Base-by-base conservation (phyloP, 2,113 vertebrate species). In the Lophura nycthemera region DNA sequence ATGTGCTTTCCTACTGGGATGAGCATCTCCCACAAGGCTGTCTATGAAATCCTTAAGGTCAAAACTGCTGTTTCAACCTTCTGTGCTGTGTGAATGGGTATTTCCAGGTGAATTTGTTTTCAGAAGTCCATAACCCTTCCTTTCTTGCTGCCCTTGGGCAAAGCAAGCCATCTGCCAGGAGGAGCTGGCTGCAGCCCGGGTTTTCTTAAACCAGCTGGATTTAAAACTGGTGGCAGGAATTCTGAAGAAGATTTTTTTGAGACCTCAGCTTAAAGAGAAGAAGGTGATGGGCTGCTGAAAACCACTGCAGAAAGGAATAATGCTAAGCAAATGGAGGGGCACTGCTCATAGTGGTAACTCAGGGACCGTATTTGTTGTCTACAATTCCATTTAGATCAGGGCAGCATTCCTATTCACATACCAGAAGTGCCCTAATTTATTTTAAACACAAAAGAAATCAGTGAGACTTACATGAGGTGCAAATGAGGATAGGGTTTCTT, bases 271-370 rank as follows among this genome's bases (percentile, higher is more conserved):
- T 74, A 36, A 21, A 82, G 74, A 57, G 27, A 1, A 65, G 11
- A 11, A 8, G 43, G 59, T 21, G 40, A 8, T 24, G 52, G 43
- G 40, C 40, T 92, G 13, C 43, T 87, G 59, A 30, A 84, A 89
- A 48, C 16, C 48, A 36, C 36, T 63, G 3, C 22, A 17, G 54
- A 64, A 73, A 25, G 77, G 52, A 16, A 6, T 22, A 45, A 38
- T 64, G 24, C 54, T 30, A 71, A 30, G 43, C 36, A 66, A 29
- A 59, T 3, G 0, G 14, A 38, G 59, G 25, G 76, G 38, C 11
- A 9, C 10, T 1, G 1, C 3, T 3, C 22, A 30, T 8, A 0
- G 9, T 3, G 1, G 3, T 4, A 7, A 12, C 52, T 69, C 43
- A 59, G 40, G 48, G 18, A 15, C 40, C 1, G 0, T 43, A 8